phyloP scores from a whole-genome alignment of 1,140 invertebrate genomes.

The Oedothorax gibbosus region DNA sequence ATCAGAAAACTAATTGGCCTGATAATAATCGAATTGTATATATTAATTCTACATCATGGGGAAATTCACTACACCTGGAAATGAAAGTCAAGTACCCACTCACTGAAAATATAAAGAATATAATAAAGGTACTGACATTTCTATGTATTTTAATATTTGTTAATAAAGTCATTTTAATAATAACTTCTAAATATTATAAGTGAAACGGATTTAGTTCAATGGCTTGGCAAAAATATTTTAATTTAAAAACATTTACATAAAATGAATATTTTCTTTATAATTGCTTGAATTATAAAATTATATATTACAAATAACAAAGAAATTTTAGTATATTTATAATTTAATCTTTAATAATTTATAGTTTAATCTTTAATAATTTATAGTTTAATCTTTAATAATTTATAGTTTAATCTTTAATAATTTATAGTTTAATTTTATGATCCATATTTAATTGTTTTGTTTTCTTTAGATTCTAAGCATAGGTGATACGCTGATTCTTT shows the following conservation, averaged over 20 bases:
- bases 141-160: background rate
- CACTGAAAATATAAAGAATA: background rate
- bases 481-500: conserved; percentile 30
- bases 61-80: conserved; percentile 31
- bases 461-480: conserved; percentile 14
- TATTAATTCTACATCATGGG: conserved; percentile 18
- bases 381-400: background rate
- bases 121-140: conserved; percentile 25
- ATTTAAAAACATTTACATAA: background rate
- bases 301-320: background rate
- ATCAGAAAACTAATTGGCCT: background rate
- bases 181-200: no score
- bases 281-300: no score
- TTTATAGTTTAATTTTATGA: conserved; percentile 8
- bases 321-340: background rate
- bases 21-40: conserved; percentile 16
- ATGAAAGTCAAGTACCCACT: background rate
- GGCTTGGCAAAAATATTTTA: background rate
- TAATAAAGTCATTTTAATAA: no score
- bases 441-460: background rate
- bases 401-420: background rate
- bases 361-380: background rate
- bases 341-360: background rate
- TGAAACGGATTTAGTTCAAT: no score
- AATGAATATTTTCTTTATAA: background rate